Percentiles rank a stretch among this genome's conserved stretches.
phyloP scores from a whole-genome alignment of 2,888 invertebrate genomes.

The Caenorhabditis sp. region DNA sequence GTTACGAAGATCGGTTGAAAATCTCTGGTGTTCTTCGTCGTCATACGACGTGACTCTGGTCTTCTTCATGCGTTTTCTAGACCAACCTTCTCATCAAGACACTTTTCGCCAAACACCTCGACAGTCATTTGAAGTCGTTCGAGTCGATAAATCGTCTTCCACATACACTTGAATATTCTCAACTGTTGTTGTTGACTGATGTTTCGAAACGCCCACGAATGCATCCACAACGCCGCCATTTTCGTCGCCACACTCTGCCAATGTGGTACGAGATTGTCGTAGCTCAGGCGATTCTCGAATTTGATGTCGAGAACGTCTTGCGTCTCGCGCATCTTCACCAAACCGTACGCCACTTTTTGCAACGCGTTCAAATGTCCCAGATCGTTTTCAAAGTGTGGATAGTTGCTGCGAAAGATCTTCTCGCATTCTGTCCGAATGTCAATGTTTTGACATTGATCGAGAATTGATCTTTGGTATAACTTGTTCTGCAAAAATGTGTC shows the following conservation, averaged over 20 bases:
- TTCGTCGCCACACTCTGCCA: constrained; percentile 25
- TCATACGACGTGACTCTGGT: too few species aligned
- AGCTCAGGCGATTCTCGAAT: constrained; percentile 19
- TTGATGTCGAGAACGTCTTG: constrained; percentile 11
- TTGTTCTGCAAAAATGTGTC: constrained; percentile 24
- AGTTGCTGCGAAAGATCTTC: not conserved
- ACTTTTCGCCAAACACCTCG: constrained; percentile 26
- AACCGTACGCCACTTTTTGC: constrained; percentile 16
- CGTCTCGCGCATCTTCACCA: constrained; percentile 15
- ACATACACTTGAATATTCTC: constrained; percentile 28
- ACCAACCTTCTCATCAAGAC: constrained; percentile 26
- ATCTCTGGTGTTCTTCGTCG: too few species aligned
- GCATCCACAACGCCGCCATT: constrained; percentile 23
- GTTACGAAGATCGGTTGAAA: too few species aligned
- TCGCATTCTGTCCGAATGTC: constrained; percentile 11
- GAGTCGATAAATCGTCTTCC: constrained; percentile 33
- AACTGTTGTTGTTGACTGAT: constrained; percentile 21
- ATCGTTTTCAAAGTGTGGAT: not conserved
- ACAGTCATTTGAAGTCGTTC: constrained; percentile 36
- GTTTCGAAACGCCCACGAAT: constrained; percentile 26
- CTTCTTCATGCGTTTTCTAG: too few species aligned
- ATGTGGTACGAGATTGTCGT: constrained; percentile 26
- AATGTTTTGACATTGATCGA: constrained; percentile 15
- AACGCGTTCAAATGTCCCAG: constrained; percentile 15
- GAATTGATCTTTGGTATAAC: constrained; percentile 13